Conservation (phyloP, 2,113 vertebrate species). For the Paraplagusia blochii region DNA sequence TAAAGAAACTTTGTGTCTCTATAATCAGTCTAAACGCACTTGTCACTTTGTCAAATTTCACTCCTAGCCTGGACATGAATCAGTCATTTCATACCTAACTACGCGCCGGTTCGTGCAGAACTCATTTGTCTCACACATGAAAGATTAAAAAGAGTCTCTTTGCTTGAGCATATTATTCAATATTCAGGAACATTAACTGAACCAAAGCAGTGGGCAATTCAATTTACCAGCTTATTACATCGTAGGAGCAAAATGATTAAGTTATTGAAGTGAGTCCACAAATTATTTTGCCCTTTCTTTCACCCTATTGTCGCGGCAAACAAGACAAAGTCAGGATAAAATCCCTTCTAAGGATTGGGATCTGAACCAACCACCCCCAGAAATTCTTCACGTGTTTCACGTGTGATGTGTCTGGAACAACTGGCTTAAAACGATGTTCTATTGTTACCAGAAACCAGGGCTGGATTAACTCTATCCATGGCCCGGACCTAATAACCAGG, state of each 20-base stretch:
- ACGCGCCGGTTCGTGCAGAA: conserved; percentile 8
- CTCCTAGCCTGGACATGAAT: conserved; percentile 31
- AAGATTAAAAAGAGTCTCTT: conserved; percentile 40
- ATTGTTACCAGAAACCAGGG: conserved; percentile 1
- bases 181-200: conserved; percentile 32
- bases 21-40: conserved; percentile 32
- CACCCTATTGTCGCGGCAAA: too few species aligned
- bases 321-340: too few species aligned
- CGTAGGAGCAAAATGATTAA: background rate
- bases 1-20: background rate
- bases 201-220: conserved; percentile 22
- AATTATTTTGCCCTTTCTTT: too few species aligned
- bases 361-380: too few species aligned
- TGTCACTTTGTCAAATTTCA: conserved; percentile 3
- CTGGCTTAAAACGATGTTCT: conserved; percentile 1
- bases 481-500: too few species aligned
- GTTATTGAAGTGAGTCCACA: too few species aligned
- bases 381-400: background rate
- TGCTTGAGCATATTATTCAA: conserved; percentile 36
- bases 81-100: conserved; percentile 3
- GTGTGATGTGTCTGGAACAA: conserved; percentile 1
- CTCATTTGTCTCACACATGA: conserved; percentile 30
- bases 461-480: too few species aligned
- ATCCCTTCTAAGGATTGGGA: too few species aligned
- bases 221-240: conserved; percentile 22